Percentiles rank a stretch among this genome's conserved stretches.
phyloP scores from a whole-genome alignment of 2,113 vertebrate species.

The Elachura formosa region DNA sequence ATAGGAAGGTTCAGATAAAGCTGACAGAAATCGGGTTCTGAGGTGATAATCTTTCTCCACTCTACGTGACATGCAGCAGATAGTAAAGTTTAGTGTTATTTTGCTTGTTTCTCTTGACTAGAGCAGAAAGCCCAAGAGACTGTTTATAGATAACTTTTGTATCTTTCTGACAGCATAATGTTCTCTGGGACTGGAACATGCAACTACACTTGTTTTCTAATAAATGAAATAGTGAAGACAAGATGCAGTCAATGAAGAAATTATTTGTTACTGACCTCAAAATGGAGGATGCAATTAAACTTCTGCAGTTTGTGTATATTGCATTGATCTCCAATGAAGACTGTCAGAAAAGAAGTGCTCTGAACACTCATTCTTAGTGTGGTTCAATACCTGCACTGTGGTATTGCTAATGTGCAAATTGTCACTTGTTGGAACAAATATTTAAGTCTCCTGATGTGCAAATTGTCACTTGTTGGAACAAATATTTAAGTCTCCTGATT shows the following conservation, averaged over 20 bases:
- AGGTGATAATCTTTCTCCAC: not conserved
- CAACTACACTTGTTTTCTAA: not conserved
- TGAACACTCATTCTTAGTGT: not conserved
- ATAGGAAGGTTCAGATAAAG: not conserved
- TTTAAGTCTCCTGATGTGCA: not conserved
- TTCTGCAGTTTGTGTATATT: not conserved
- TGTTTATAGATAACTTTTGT: not conserved
- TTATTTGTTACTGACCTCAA: not conserved
- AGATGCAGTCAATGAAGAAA: not conserved
- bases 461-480: not conserved
- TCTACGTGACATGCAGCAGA: not conserved
- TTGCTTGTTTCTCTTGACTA: not conserved
- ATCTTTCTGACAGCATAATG: not conserved
- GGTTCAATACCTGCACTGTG: not conserved
- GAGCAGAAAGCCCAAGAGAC: not conserved
- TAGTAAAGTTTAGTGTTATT: not conserved
- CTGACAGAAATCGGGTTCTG: not conserved
- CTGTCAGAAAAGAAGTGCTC: not conserved
- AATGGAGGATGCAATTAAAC: not conserved
- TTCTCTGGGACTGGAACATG: not conserved
- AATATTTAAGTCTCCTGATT: not conserved
- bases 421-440: not conserved
- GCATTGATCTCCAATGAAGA: not conserved
- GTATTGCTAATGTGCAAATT: not conserved
- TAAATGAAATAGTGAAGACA: not conserved